Percentiles rank a stretch among this genome's conserved stretches.
These are phyloP conservation scores for Mareca penelope DNA, from an alignment of 2,797 vertebrate genomes.

Conservation along the genomic window DNA sequence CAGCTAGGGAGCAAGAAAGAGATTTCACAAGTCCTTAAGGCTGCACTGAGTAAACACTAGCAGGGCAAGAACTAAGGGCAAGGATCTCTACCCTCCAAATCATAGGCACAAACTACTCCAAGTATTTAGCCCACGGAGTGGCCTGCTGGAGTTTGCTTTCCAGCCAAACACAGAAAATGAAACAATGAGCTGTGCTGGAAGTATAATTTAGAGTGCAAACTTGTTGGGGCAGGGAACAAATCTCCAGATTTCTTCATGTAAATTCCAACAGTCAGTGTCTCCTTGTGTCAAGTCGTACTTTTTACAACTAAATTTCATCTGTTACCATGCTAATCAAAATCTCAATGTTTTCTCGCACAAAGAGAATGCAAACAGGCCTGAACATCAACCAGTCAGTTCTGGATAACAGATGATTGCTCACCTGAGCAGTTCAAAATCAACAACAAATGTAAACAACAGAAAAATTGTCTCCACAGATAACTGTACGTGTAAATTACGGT, in stretches of 20 bases:
- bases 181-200: not conserved
- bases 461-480: not conserved
- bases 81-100: not conserved
- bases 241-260: not conserved
- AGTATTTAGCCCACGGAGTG: not conserved
- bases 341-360: not conserved
- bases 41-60: not conserved
- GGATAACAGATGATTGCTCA: not conserved
- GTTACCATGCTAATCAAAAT: not conserved
- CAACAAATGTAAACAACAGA: not conserved
- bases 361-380: not conserved
- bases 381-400: not conserved
- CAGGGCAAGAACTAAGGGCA: not conserved
- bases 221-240: not conserved
- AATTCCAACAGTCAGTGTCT: not conserved
- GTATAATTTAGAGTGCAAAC: not conserved
- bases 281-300: not conserved
- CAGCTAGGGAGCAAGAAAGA: not conserved
- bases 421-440: not conserved
- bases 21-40: not conserved
- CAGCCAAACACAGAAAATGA: not conserved
- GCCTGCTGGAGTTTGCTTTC: not conserved
- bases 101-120: not conserved
- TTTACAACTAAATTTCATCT: not conserved
- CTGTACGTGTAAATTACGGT: not conserved